Percentiles rank a stretch among this genome's conserved stretches.
Evolutionary conservation across 2,113 vertebrate genomes (phyloP).

Genomic region (Parus major): DNA sequence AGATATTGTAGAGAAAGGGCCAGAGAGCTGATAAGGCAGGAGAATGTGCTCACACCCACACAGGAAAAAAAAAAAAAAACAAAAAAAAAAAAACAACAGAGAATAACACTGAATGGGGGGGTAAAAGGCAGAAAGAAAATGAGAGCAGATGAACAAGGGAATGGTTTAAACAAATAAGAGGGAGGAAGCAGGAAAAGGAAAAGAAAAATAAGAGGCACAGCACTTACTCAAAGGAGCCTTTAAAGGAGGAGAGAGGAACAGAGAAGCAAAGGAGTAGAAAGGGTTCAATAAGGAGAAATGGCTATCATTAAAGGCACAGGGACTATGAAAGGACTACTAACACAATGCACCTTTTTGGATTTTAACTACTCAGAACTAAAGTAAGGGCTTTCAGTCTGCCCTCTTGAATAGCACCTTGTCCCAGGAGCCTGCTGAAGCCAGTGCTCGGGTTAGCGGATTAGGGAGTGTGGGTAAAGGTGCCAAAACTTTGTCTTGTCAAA

Average conservation of each 20-base stretch:
- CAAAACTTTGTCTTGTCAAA: conserved; percentile 10
- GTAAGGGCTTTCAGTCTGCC: not conserved
- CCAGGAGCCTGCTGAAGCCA: not conserved
- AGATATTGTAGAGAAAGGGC: conserved; percentile 38
- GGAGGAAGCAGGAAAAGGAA: conserved; percentile 31
- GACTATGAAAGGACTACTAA: conserved; percentile 20
- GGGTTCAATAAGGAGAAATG: conserved; percentile 29
- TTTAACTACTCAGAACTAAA: conserved; percentile 35
- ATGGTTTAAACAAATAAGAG: conserved; percentile 14
- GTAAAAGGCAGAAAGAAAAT: not conserved
- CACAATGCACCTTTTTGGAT: conserved; percentile 40
- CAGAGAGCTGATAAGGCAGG: conserved; percentile 22
- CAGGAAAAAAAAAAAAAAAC: not conserved
- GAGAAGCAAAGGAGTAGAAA: conserved; percentile 47
- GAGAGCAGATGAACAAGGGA: conserved; percentile 14
- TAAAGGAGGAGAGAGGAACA: conserved; percentile 18
- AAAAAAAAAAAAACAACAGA: not conserved
- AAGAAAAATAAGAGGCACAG: conserved; percentile 40
- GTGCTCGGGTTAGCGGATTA: not conserved
- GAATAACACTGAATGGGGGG: not conserved
- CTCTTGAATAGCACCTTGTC: conserved; percentile 26
- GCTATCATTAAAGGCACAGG: conserved; percentile 24
- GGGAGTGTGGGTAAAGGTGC: not conserved
- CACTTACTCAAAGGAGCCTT: not conserved
- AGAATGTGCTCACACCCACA: conserved; percentile 37